phyloP scores from a whole-genome alignment of 1,140 invertebrate species.

The Lepidurus couesii region DNA sequence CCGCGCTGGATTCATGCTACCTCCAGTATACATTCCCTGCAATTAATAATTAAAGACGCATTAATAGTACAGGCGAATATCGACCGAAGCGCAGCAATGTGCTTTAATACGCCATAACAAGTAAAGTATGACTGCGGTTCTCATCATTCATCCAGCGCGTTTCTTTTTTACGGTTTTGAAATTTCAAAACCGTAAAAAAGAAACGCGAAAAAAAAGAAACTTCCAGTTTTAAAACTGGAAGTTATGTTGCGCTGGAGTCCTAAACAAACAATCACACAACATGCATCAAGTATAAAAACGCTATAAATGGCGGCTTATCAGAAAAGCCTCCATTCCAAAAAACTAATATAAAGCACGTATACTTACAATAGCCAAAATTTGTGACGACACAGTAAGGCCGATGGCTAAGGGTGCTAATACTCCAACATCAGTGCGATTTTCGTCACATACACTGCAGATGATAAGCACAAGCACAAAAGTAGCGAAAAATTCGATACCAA shows the following conservation, averaged over 20 bases:
- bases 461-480: constrained; percentile 83
- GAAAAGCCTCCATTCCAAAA: not conserved
- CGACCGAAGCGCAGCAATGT: constrained; percentile 12
- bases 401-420: constrained; percentile 83
- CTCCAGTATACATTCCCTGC: constrained; percentile 72
- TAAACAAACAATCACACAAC: not conserved
- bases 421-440: constrained; percentile 66
- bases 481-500: constrained; percentile 75
- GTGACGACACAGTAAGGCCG: constrained; percentile 74
- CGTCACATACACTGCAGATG: constrained; percentile 79
- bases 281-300: too few relatives aligned
- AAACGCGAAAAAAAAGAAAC: too few relatives aligned
- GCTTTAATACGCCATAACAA: not conserved
- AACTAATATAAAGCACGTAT: not conserved
- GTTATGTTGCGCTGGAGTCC: not conserved
- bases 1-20: constrained; percentile 85
- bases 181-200: too few relatives aligned
- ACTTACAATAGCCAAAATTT: constrained; percentile 77
- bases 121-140: too few relatives aligned
- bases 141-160: too few relatives aligned
- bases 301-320: too few relatives aligned
- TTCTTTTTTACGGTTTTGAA: too few relatives aligned
- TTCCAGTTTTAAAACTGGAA: too few relatives aligned
- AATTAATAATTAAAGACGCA: not conserved
- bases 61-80: not conserved